Base-by-base conservation (phyloP, 2,888 invertebrate genomes). In the Caenorhabditis virilis region DNA sequence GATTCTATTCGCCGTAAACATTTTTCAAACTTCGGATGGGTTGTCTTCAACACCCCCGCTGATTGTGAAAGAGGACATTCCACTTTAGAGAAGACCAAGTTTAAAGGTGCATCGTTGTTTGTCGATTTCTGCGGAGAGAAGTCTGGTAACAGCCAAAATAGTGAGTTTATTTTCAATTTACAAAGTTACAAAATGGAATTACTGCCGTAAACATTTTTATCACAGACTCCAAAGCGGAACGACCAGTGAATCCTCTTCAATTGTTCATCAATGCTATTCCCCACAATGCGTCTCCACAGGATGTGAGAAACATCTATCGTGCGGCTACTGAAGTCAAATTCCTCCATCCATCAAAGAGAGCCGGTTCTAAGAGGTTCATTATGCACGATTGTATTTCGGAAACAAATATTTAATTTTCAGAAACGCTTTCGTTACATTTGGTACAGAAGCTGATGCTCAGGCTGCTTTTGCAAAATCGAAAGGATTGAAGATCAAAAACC, bases 381-480 rank as follows among this genome's bases (percentile, higher is more conserved):
- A 43, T 30, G 11, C 5, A 6, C 4, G 15, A 5, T 26, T 36
- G 20, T 23, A 6, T 4, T 3, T 5, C 11, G 11, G 11, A n/a
- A 33, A 20, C 11, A 30, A 33, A 6, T 15, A 15, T 41, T 27
- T 26, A 30, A 26, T 15, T 59, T 42, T 18, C 16, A 47, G 53
- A 16, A 43, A 45, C n/a, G 77, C 73, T 16, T 72, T 65, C 56
- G 39, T 78, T 20, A 55, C 53, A 13, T 78, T 78, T 43, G 70
- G 61, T 41, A 61, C 53, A 3, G 78, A 77, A 51, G 63, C 51
- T 15, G 77, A 76, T 27, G 78, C 78, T 5, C 56, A 69, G 46
- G 64, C 64, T 27, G 78, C 76, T 15, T 78, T 78, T 38, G 60
- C 71, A 7, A 74, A 77, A 41, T 68, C 74, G 11, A 74, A 62